Percentiles rank a stretch among this genome's conserved stretches.
phyloP scores from a whole-genome alignment of 1,140 invertebrate species.

The Cecropterus lyciades region DNA sequence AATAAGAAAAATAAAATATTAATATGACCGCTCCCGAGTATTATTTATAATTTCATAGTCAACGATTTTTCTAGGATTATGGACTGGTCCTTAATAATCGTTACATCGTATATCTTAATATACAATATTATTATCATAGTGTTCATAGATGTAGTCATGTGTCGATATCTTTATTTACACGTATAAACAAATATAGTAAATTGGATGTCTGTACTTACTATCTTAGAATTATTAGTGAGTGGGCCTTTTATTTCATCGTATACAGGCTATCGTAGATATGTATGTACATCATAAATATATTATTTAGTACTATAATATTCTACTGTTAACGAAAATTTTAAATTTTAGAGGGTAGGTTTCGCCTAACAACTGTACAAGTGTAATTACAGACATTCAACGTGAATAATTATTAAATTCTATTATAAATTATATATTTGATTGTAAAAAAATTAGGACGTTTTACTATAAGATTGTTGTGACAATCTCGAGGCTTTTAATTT shows the following conservation, averaged over 20 bases:
- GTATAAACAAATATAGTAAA: slow-evolving; percentile 6
- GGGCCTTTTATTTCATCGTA: neutral
- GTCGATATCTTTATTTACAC: slow-evolving; percentile 12
- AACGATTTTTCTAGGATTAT: neutral
- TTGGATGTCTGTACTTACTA: slow-evolving; percentile 14
- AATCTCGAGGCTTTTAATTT: slow-evolving; percentile 23
- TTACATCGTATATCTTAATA: slow-evolving; percentile 7
- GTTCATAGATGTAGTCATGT: slow-evolving; percentile 6
- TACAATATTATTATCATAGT: slow-evolving; percentile 16
- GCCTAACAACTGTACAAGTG: slow-evolving; percentile 1
- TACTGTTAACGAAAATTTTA: slow-evolving; percentile 1
- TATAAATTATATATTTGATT: slow-evolving; percentile 15
- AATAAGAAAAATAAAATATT: too few relatives aligned
- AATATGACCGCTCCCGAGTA: too few relatives aligned
- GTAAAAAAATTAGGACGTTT: slow-evolving; percentile 13
- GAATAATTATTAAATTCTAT: slow-evolving; percentile 7
- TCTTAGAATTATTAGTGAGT: neutral
- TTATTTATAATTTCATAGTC: too few relatives aligned
- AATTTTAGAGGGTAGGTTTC: slow-evolving; percentile 3
- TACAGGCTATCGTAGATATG: slow-evolving; percentile 1
- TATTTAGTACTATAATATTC: neutral
- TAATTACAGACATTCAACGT: slow-evolving; percentile 15
- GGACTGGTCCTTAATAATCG: neutral
- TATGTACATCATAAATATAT: slow-evolving; percentile 3
- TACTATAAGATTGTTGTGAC: slow-evolving; percentile 6